Conservation (phyloP, 2,888 invertebrate species). For the Coremacera marginata region DNA sequence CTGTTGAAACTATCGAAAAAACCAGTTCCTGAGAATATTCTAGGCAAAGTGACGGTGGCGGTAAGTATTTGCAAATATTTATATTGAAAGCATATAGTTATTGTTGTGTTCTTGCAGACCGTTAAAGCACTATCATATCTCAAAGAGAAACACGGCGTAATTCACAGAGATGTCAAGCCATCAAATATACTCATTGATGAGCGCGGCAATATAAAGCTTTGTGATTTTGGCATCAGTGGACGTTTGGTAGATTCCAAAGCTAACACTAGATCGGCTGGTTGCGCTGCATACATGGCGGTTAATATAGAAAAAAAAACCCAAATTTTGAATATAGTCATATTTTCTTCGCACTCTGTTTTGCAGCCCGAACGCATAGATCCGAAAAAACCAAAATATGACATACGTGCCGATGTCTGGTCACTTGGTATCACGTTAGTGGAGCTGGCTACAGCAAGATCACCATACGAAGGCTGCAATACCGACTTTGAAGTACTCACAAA, state of each 20-base stretch:
- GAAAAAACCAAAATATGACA: slow-evolving; percentile 95
- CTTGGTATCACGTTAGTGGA: slow-evolving; percentile 96
- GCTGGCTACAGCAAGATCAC: slow-evolving; percentile 95
- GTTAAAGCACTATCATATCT: slow-evolving; percentile 97
- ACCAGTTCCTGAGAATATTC: slow-evolving; percentile 95
- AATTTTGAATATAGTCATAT: not conserved
- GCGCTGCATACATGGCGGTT: slow-evolving; percentile 99
- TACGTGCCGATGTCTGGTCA: slow-evolving; percentile 99
- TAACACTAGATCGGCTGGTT: slow-evolving; percentile 95
- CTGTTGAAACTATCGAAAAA: slow-evolving; percentile 85
- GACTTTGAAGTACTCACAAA: slow-evolving; percentile 97
- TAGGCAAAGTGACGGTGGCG: slow-evolving; percentile 97
- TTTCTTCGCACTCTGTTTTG: slow-evolving; percentile 44
- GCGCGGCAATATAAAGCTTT: slow-evolving; percentile 94
- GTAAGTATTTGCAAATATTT: slow-evolving; percentile 73
- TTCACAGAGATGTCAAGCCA: slow-evolving; percentile 98
- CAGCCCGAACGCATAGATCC: slow-evolving; percentile 98
- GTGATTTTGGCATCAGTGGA: slow-evolving; percentile 99
- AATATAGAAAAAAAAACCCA: slow-evolving; percentile 63
- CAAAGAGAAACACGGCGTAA: slow-evolving; percentile 96
- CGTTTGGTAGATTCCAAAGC: slow-evolving; percentile 98
- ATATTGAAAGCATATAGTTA: not conserved
- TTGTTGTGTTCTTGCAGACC: slow-evolving; percentile 74
- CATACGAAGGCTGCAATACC: slow-evolving; percentile 93
- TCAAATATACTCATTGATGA: slow-evolving; percentile 98